Conservation (phyloP, 1,140 invertebrate genomes). For the Paralvinella palmiformis region DNA sequence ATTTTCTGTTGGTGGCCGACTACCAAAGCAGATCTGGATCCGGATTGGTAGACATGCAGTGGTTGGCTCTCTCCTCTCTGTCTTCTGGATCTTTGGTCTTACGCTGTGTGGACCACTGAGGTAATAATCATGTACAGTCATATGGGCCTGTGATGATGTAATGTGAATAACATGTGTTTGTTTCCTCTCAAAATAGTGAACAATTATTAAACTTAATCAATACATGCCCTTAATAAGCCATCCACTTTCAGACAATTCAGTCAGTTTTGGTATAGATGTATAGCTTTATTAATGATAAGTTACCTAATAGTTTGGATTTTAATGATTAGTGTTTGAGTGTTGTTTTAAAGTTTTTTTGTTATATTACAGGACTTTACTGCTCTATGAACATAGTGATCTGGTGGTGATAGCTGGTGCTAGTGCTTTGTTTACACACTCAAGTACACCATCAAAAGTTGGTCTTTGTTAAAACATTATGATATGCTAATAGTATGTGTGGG, state of each 20-base stretch:
- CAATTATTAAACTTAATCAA: too few relatives aligned
- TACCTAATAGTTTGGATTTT: too few relatives aligned
- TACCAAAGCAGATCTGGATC: constrained; percentile 49
- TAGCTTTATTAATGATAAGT: too few relatives aligned
- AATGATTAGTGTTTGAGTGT: too few relatives aligned
- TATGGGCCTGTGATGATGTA: not conserved
- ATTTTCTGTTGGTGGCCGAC: constrained; percentile 45
- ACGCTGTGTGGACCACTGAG: constrained; percentile 52
- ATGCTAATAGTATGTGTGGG: not conserved
- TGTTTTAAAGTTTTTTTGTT: too few relatives aligned
- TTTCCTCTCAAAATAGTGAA: too few relatives aligned
- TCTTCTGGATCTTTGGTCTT: constrained; percentile 53
- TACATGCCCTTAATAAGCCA: too few relatives aligned
- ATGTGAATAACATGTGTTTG: too few relatives aligned
- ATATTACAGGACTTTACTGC: constrained; percentile 48
- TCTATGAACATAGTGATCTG: constrained; percentile 53
- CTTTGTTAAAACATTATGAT: not conserved
- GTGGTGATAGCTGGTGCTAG: constrained; percentile 51
- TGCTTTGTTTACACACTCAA: constrained; percentile 44
- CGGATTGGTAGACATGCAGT: constrained; percentile 47
- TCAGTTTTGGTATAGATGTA: too few relatives aligned
- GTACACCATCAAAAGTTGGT: constrained; percentile 47
- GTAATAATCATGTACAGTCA: constrained; percentile 19
- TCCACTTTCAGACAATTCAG: too few relatives aligned
- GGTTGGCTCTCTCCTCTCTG: constrained; percentile 46